These are phyloP conservation scores for Uromys caudimaculatus DNA, from an alignment of 2,797 vertebrate species.

Conservation along the genomic window DNA sequence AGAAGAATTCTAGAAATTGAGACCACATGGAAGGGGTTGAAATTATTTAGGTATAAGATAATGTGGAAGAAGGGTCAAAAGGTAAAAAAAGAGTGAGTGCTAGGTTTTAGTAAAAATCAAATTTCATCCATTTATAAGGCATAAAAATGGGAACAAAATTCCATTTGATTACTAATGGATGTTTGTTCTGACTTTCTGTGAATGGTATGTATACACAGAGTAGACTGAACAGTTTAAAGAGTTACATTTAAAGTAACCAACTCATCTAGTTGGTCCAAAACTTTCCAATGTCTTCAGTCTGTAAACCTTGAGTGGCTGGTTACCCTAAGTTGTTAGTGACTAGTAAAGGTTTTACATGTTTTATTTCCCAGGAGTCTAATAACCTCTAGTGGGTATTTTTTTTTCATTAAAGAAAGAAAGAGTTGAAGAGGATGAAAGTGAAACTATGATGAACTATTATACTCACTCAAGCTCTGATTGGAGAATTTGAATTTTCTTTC, in stretches of 20 bases:
- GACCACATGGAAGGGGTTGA: neutral
- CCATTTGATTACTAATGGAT: neutral
- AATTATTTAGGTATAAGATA: neutral
- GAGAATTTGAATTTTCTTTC: neutral
- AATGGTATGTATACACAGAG: neutral
- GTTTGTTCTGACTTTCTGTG: neutral
- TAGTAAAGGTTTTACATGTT: neutral
- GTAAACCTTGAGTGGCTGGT: neutral
- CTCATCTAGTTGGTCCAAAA: neutral
- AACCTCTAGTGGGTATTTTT: neutral
- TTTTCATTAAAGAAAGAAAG: neutral
- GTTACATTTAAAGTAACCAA: neutral
- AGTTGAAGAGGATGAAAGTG: neutral
- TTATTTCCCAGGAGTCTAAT: neutral
- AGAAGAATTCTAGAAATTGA: conserved; percentile 1
- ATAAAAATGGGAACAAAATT: neutral
- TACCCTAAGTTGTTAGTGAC: neutral
- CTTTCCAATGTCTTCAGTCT: neutral
- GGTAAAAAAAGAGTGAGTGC: neutral
- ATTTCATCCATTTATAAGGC: conserved; percentile 21
- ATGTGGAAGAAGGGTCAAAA: neutral
- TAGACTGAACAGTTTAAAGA: neutral
- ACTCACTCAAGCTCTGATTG: neutral
- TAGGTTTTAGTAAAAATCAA: neutral
- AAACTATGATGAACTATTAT: neutral